Conservation (phyloP, 1,140 invertebrate genomes). For the Ceratitis capitata region DNA sequence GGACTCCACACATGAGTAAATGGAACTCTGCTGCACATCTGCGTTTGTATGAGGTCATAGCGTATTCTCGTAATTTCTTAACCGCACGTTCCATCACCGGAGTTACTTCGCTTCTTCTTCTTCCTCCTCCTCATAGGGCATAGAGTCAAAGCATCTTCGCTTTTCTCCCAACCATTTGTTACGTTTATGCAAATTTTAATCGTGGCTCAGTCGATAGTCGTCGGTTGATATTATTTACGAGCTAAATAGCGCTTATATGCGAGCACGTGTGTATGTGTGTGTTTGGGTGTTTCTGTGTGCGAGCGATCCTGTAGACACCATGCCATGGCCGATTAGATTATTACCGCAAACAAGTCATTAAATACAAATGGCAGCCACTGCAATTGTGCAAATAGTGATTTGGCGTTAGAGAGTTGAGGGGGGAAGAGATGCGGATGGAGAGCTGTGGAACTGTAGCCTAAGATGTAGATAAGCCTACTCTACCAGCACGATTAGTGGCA, state of each 20-base stretch:
- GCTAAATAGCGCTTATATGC: neutral
- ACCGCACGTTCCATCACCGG: neutral
- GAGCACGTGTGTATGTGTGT: neutral
- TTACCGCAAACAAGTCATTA: constrained; percentile 34
- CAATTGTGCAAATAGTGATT: neutral
- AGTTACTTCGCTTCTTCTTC: neutral
- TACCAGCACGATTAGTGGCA: constrained; percentile 6
- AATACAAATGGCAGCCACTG: neutral
- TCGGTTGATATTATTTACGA: constrained; percentile 37
- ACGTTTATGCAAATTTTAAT: constrained; percentile 26
- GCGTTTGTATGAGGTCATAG: neutral
- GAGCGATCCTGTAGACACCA: neutral
- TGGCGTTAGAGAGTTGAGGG: too few species aligned
- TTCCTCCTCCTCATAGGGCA: neutral
- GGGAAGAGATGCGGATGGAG: too few species aligned
- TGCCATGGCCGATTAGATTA: constrained; percentile 22
- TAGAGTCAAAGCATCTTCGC: neutral
- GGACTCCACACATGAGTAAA: neutral
- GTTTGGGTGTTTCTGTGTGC: neutral
- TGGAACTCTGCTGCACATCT: neutral
- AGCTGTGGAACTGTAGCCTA: neutral
- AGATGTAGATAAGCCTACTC: neutral
- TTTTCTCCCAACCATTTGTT: neutral
- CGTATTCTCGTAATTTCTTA: neutral
- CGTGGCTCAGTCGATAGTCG: neutral